Evolutionary conservation across 2,888 invertebrate genomes (phyloP).

Genomic region (Pyrrhia umbra): DNA sequence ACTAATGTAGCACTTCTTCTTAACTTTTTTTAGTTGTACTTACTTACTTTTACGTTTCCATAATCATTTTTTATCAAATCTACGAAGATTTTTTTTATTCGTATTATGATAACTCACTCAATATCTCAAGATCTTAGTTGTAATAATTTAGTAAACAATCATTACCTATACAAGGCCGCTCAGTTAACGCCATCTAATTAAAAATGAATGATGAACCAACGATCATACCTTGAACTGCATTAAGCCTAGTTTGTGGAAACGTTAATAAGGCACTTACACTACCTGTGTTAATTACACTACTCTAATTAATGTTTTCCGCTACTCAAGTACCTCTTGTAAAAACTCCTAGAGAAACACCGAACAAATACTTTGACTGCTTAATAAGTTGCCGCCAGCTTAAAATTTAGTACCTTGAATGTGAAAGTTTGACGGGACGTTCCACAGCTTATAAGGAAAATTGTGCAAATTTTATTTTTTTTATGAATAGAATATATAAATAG

Average conservation of each 20-base stretch:
- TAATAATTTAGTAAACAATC: conserved; percentile 44
- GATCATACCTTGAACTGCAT: conserved; percentile 48
- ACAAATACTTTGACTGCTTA: conserved; percentile 38
- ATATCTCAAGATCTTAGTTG: conserved; percentile 3
- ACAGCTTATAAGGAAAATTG: neutral
- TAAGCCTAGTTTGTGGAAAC: conserved; percentile 26
- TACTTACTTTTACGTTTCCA: too few species aligned
- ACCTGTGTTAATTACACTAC: conserved; percentile 45
- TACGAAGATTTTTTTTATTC: too few species aligned
- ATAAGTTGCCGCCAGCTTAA: conserved; percentile 25
- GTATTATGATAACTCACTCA: conserved; percentile 5
- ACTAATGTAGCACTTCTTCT: too few species aligned
- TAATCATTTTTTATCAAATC: too few species aligned
- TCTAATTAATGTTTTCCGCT: conserved; percentile 43
- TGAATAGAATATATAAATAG: neutral
- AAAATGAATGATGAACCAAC: conserved; percentile 36
- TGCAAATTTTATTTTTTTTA: neutral
- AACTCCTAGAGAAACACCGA: conserved; percentile 15
- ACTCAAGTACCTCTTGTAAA: conserved; percentile 15
- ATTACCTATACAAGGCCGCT: conserved; percentile 32
- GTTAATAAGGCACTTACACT: conserved; percentile 53
- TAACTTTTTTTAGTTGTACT: too few species aligned
- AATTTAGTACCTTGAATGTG: conserved; percentile 8
- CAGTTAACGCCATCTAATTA: conserved; percentile 41
- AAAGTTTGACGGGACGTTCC: conserved; percentile 7